These are phyloP conservation scores for Pachyramphus minor DNA, from an alignment of 2,113 vertebrate genomes.

Conservation along the genomic window DNA sequence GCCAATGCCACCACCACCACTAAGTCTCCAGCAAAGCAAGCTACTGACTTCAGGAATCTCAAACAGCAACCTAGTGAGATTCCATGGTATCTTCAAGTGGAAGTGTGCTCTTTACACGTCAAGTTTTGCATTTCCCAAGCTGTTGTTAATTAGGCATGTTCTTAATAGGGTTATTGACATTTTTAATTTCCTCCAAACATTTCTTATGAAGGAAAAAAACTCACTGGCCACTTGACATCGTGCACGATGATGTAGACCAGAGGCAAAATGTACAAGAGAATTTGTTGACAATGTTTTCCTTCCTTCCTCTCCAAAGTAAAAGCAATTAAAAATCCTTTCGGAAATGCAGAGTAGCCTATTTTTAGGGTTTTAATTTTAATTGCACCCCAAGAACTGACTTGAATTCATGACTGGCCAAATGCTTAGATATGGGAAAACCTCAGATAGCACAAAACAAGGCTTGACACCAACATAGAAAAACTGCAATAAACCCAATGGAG, in stretches of 20 bases:
- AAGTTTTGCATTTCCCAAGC: not conserved
- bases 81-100: not conserved
- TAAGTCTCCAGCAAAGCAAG: not conserved
- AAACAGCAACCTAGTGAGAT: accelerated
- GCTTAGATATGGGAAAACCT: not conserved
- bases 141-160: not conserved
- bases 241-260: accelerated
- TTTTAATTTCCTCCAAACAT: not conserved
- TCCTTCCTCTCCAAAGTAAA: not conserved
- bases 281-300: not conserved
- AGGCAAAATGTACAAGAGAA: not conserved
- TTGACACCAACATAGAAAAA: not conserved
- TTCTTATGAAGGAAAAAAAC: not conserved
- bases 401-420: not conserved
- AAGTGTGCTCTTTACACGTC: not conserved
- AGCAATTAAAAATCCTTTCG: not conserved
- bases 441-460: not conserved
- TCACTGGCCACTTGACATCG: not conserved
- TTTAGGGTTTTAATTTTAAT: not conserved
- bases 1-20: not conserved
- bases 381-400: not conserved
- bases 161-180: not conserved
- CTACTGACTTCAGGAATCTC: not conserved
- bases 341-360: not conserved
- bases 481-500: not conserved